Conservation (phyloP, 1,140 invertebrate species). For the Platyscapa corneri region DNA sequence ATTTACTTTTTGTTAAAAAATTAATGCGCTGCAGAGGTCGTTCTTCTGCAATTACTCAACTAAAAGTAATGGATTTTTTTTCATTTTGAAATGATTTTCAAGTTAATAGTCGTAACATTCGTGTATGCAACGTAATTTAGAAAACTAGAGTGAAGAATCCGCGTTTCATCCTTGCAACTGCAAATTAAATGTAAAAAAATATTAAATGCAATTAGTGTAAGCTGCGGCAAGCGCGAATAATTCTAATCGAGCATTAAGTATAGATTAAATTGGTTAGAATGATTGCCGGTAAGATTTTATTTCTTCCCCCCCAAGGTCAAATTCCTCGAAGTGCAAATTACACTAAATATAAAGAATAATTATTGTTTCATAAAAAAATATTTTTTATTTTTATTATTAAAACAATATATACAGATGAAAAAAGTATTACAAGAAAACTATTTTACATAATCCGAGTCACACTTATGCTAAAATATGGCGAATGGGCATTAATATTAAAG, state of each 20-base stretch:
- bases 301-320: neutral
- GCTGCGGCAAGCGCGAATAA: neutral
- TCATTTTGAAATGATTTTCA: neutral
- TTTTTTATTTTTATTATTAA: slow-evolving; percentile 31
- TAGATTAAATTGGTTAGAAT: neutral
- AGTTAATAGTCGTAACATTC: neutral
- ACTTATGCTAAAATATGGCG: neutral
- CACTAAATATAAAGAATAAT: neutral
- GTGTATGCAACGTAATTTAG: neutral
- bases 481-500: neutral
- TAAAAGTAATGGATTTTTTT: neutral
- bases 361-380: neutral
- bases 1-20: no score
- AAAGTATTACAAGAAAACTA: slow-evolving; percentile 15
- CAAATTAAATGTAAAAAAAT: neutral
- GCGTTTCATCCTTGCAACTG: neutral
- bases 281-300: neutral
- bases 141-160: neutral
- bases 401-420: slow-evolving; percentile 26
- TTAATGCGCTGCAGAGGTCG: neutral
- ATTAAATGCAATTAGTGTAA: neutral
- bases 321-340: neutral
- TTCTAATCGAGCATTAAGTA: neutral
- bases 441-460: neutral
- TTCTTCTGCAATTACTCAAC: neutral